A percentile compares a stretch with the other conserved stretches of the same genome.
phyloP scores from a whole-genome alignment of 1,140 invertebrate genomes.

The Popillia japonica region DNA sequence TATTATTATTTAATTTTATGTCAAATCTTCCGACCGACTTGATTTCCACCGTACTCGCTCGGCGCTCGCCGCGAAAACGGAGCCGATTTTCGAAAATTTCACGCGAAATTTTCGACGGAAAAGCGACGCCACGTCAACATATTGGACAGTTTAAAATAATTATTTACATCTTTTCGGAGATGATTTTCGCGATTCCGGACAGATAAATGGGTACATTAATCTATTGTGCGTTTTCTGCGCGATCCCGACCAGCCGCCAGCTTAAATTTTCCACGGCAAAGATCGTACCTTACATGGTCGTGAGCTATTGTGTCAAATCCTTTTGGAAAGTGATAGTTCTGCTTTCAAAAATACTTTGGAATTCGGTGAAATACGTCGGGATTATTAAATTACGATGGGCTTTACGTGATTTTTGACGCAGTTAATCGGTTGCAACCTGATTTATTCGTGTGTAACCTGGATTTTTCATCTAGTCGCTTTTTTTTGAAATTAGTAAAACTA shows the following conservation, averaged over 20 bases:
- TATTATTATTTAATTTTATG: conserved; percentile 55
- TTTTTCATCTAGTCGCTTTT: not conserved
- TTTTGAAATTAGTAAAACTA: no score
- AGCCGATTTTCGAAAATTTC: conserved; percentile 26
- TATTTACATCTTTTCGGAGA: conserved; percentile 39
- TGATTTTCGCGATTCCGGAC: not conserved
- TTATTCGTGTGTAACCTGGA: not conserved
- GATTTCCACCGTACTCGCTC: conserved; percentile 13
- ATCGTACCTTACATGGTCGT: conserved; percentile 43
- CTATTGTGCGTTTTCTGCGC: not conserved
- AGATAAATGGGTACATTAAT: not conserved
- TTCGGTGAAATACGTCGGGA: conserved; percentile 20
- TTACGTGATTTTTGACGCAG: not conserved
- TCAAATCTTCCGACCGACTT: not conserved
- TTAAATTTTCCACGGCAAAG: conserved; percentile 23
- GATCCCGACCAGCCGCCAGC: no score
- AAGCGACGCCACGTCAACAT: conserved; percentile 58
- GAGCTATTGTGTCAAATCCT: conserved; percentile 18
- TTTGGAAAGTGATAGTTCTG: conserved; percentile 43
- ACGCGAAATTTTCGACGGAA: conserved; percentile 37
- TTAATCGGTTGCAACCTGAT: not conserved
- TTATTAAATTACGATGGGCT: not conserved
- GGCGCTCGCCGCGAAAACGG: not conserved
- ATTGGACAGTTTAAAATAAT: conserved; percentile 49
- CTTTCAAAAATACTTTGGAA: conserved; percentile 39